Evolutionary conservation across 2,888 invertebrate genomes (phyloP).

Genomic region (Nephrocerus scutellatus): DNA sequence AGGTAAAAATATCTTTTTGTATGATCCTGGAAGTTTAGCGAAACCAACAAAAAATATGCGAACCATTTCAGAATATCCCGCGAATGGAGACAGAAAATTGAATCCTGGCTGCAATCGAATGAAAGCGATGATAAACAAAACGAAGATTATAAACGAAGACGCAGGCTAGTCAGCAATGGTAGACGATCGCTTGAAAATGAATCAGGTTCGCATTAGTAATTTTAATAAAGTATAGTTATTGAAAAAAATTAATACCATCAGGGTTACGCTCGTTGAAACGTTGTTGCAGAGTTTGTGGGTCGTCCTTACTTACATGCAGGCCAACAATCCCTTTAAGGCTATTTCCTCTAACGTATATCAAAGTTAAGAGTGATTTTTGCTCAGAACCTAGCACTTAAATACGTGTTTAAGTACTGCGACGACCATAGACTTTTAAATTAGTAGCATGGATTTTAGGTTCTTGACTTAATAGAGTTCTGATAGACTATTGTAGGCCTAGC

Average conservation of each 20-base stretch:
- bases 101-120: slow-evolving; percentile 84
- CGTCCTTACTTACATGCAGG: no score
- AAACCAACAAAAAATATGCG: neutral
- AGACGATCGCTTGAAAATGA: slow-evolving; percentile 77
- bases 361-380: no score
- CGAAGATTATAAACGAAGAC: slow-evolving; percentile 61
- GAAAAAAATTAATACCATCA: neutral
- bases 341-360: no score
- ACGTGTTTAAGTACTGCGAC: no score
- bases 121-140: slow-evolving; percentile 70
- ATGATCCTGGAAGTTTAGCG: neutral
- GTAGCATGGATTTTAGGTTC: no score
- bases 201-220: slow-evolving; percentile 58
- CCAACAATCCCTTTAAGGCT: no score
- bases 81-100: slow-evolving; percentile 85
- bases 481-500: no score
- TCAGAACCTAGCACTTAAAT: no score
- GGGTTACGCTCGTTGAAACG: neutral
- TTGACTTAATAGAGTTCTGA: no score
- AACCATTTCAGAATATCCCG: slow-evolving; percentile 48
- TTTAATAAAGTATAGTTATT: no score
- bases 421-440: no score
- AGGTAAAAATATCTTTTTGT: slow-evolving; percentile 44
- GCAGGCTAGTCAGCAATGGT: slow-evolving; percentile 59
- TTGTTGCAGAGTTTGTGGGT: no score